Evolutionary conservation across 2,797 vertebrate genomes (phyloP).

Genomic region (Lepilemur ruficaudatus): DNA sequence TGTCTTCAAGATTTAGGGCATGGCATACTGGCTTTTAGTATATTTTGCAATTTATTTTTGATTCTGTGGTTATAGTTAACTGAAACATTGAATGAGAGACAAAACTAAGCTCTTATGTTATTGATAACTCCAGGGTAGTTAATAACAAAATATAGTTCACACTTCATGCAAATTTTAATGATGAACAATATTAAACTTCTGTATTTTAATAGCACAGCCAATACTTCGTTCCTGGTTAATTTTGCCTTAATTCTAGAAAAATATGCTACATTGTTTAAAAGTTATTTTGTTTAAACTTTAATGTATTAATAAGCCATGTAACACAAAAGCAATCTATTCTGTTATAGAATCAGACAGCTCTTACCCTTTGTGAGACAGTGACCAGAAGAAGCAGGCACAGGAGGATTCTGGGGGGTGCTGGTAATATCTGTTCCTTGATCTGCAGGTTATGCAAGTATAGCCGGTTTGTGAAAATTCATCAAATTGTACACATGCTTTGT

Average conservation of each 20-base stretch:
- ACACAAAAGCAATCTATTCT: not conserved
- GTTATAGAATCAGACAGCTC: not conserved
- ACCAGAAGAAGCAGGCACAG: not conserved
- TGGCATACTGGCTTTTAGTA: not conserved
- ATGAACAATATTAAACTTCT: not conserved
- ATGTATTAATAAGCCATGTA: not conserved
- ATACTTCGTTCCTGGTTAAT: not conserved
- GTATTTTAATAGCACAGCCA: not conserved
- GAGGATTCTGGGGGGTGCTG: not conserved
- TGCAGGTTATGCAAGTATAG: not conserved
- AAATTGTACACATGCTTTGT: not conserved
- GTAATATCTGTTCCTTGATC: not conserved
- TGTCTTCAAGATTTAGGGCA: not conserved
- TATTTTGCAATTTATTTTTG: not conserved
- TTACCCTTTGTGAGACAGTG: not conserved
- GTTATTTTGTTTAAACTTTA: not conserved
- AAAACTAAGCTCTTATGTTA: not conserved
- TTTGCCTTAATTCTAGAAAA: not conserved
- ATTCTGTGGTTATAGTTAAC: not conserved
- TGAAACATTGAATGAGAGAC: not conserved
- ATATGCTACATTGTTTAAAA: not conserved
- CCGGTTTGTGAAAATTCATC: not conserved
- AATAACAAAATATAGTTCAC: not conserved
- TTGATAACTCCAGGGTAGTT: not conserved
- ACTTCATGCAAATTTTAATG: not conserved